Percentiles rank a stretch among this genome's conserved stretches.
phyloP scores from a whole-genome alignment of 2,888 invertebrate genomes.

The Tetanocera ferruginea region DNA sequence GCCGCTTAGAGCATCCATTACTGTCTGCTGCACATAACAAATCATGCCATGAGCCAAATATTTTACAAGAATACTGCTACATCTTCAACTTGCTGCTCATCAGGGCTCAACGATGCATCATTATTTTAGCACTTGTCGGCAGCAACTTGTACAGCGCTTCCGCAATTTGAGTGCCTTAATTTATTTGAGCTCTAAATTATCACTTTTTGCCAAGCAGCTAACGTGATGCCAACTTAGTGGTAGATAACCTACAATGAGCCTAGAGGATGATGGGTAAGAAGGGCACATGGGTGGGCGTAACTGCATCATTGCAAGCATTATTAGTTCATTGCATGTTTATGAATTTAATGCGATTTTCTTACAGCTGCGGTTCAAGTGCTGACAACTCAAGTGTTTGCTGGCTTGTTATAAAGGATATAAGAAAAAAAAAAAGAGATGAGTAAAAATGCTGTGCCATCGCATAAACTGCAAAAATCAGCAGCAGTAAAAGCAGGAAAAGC shows the following conservation, averaged over 20 bases:
- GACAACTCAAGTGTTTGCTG: neutral
- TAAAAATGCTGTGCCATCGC: neutral
- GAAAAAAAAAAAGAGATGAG: too few species aligned
- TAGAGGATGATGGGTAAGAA: too few species aligned
- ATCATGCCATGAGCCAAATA: neutral
- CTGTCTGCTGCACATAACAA: neutral
- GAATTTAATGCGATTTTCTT: slow-evolving; percentile 46
- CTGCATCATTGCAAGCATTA: slow-evolving; percentile 42
- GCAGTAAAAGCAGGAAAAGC: neutral
- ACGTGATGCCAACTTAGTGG: neutral
- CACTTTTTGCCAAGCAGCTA: neutral
- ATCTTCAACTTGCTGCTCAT: neutral
- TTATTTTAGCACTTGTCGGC: slow-evolving; percentile 21
- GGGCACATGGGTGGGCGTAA: too few species aligned
- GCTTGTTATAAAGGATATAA: neutral
- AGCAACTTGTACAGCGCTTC: slow-evolving; percentile 27
- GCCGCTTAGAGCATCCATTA: too few species aligned
- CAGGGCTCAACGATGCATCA: neutral
- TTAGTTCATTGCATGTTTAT: slow-evolving; percentile 51
- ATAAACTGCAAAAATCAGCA: neutral
- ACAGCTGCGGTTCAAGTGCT: slow-evolving; percentile 1
- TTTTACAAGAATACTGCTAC: neutral
- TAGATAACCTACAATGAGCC: too few species aligned
- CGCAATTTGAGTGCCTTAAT: slow-evolving; percentile 40
- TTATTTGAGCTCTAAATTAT: slow-evolving; percentile 39